Percentiles rank a stretch among this genome's conserved stretches.
These are phyloP conservation scores for Calosoma granatense DNA, from an alignment of 1,140 invertebrate genomes.

Conservation along the genomic window DNA sequence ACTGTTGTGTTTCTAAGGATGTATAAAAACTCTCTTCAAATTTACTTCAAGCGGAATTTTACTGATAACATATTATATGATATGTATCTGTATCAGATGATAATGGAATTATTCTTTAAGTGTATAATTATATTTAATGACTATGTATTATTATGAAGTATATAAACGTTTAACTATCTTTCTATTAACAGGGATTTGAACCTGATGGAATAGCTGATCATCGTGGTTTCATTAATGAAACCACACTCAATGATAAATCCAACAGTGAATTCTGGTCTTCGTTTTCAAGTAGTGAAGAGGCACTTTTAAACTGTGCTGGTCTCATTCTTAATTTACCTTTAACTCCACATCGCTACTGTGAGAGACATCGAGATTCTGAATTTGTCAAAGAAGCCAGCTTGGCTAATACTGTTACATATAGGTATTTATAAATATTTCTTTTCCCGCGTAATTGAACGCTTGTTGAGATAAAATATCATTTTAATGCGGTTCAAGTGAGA, in stretches of 20 bases:
- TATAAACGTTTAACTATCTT: no score
- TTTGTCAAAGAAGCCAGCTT: conserved; percentile 39
- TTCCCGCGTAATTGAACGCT: no score
- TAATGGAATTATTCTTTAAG: no score
- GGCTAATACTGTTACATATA: conserved; percentile 52
- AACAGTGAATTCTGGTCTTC: conserved; percentile 71
- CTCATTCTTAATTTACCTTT: conserved; percentile 60
- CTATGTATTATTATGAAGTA: no score
- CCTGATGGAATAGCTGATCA: conserved; percentile 55
- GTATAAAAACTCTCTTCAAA: no score
- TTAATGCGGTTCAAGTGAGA: no score
- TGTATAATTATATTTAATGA: no score
- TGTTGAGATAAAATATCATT: no score
- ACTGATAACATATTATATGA: no score
- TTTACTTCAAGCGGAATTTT: no score
- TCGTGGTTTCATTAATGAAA: conserved; percentile 47
- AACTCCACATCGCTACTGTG: conserved; percentile 48
- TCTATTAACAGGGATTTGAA: conserved; percentile 34
- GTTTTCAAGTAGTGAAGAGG: conserved; percentile 66
- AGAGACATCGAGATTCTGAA: conserved; percentile 29
- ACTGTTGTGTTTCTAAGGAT: no score
- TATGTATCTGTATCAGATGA: no score
- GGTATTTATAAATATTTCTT: conserved; percentile 35
- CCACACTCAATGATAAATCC: conserved; percentile 50
- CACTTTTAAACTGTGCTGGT: conserved; percentile 59